phyloP scores from a whole-genome alignment of 2,797 vertebrate species.

The Ctenochaetus hawaiiensis region DNA sequence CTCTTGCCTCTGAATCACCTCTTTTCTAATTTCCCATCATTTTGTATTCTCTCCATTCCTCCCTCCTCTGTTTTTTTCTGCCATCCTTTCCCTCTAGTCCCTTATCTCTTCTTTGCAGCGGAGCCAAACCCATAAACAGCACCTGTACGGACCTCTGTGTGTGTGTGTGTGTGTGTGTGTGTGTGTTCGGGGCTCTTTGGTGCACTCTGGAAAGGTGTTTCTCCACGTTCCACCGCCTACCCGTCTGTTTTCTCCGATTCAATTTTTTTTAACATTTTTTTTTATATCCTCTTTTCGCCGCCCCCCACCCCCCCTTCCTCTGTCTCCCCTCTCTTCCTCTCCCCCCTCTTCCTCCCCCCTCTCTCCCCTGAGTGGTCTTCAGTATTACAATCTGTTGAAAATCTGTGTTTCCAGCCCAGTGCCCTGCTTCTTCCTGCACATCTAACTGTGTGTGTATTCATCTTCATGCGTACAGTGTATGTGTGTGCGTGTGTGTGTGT shows the following conservation, averaged over 20 bases:
- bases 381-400: slow-evolving; percentile 69
- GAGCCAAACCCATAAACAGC: slow-evolving; percentile 54
- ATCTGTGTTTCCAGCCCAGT: slow-evolving; percentile 63
- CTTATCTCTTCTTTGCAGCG: slow-evolving; percentile 73
- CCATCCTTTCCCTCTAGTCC: slow-evolving; percentile 43
- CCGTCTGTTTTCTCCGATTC: slow-evolving; percentile 56
- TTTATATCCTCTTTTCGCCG: slow-evolving; percentile 38
- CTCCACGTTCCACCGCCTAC: slow-evolving; percentile 48
- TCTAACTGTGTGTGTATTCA: slow-evolving; percentile 39
- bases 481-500: slow-evolving; percentile 13
- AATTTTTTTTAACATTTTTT: slow-evolving; percentile 5
- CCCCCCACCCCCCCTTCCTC: neutral
- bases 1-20: slow-evolving; percentile 55
- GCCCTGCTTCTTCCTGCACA: slow-evolving; percentile 42
- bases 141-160: slow-evolving; percentile 42
- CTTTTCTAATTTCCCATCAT: slow-evolving; percentile 69
- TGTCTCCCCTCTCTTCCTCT: neutral
- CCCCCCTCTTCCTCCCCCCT: slow-evolving; percentile 1
- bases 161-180: slow-evolving; percentile 35
- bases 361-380: slow-evolving; percentile 35
- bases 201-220: slow-evolving; percentile 49
- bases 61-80: slow-evolving; percentile 23
- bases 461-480: slow-evolving; percentile 13
- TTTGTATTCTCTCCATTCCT: slow-evolving; percentile 57
- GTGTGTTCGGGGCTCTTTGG: slow-evolving; percentile 22